Conservation (phyloP, 2,113 vertebrate species). For the Aptenodytes patagonicus region DNA sequence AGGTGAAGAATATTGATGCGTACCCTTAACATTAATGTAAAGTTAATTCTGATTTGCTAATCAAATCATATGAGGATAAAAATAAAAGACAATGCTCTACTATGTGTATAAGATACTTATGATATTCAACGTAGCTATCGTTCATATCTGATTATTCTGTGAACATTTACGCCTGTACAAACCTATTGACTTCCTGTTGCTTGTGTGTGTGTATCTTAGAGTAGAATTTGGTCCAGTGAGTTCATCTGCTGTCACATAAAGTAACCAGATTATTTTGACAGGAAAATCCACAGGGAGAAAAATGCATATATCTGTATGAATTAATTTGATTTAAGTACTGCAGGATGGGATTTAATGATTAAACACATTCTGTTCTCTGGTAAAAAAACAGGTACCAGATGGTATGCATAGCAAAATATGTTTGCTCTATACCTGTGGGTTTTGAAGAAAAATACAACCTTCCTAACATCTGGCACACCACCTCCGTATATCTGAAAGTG, state of each 20-base stretch:
- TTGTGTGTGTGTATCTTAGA: background rate
- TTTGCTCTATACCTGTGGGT: constrained; percentile 2
- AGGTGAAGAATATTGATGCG: background rate
- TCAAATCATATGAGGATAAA: background rate
- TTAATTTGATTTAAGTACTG: constrained; percentile 28
- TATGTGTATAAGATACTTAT: background rate
- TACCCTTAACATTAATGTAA: background rate
- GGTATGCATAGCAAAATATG: background rate
- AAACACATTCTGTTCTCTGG: background rate
- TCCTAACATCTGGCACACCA: constrained; percentile 17
- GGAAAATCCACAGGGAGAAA: background rate
- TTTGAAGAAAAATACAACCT: constrained; percentile 42
- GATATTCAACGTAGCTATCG: background rate
- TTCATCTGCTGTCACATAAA: background rate
- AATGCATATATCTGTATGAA: background rate
- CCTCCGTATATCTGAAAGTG: constrained; percentile 18
- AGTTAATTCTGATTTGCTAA: background rate
- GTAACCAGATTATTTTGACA: background rate
- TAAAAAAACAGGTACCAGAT: constrained; percentile 34
- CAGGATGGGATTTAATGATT: background rate
- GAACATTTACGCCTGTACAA: background rate
- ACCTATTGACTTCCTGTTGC: background rate
- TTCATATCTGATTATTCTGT: background rate
- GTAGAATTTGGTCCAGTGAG: background rate
- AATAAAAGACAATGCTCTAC: background rate